phyloP scores from a whole-genome alignment of 2,113 vertebrate species.

The Petroica traversi region DNA sequence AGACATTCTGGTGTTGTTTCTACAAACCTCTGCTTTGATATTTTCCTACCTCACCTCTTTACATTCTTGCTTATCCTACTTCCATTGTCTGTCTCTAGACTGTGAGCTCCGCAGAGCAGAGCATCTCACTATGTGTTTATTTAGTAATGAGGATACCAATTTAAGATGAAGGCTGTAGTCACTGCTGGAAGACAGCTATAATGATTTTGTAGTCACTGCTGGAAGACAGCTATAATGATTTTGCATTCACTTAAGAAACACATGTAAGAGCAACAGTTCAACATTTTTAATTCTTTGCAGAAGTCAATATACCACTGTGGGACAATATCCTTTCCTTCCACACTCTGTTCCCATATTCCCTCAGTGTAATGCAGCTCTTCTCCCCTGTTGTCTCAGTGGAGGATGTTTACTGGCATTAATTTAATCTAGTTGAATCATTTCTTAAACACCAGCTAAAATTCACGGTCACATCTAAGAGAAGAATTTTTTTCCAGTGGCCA shows the following conservation, averaged over 20 bases:
- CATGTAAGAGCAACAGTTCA: neutral
- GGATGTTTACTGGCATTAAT: neutral
- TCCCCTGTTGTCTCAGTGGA: neutral
- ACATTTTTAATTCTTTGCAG: neutral
- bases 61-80: neutral
- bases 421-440: neutral
- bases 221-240: neutral
- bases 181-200: neutral
- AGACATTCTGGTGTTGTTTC: neutral
- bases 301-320: neutral
- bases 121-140: neutral
- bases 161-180: neutral
- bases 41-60: neutral
- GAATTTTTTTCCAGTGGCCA: neutral
- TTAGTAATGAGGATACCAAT: neutral
- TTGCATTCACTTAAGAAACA: neutral
- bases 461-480: neutral
- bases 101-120: neutral
- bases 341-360: neutral
- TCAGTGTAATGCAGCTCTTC: neutral
- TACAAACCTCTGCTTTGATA: conserved; percentile 39
- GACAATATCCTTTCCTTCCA: neutral
- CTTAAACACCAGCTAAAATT: neutral
- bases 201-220: neutral
- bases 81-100: neutral